Percentiles rank a stretch among this genome's conserved stretches.
Evolutionary conservation across 92 coral and sea anemone species (phyloP).

Genomic region (Zoanthus solanderi): DNA sequence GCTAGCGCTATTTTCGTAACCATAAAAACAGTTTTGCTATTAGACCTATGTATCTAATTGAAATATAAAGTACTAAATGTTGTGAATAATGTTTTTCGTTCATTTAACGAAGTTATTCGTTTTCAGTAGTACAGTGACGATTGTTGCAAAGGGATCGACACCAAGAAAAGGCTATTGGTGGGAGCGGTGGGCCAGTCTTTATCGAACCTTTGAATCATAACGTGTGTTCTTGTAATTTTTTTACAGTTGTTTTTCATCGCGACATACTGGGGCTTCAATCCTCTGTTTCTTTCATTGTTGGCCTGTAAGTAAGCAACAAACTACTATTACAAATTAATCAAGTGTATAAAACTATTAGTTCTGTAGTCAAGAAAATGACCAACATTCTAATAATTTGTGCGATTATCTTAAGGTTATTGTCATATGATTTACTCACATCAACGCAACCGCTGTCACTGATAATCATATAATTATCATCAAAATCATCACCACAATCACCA

Average conservation of each 20-base stretch:
- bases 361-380: not conserved
- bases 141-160: not conserved
- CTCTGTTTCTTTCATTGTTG: slow-evolving; percentile 77
- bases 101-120: not conserved
- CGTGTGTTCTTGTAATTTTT: not conserved
- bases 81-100: not conserved
- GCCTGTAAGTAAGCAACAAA: slow-evolving; percentile 77
- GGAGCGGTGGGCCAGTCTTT: not conserved
- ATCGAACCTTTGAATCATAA: not conserved
- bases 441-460: too few relatives aligned
- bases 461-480: not conserved
- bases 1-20: not conserved
- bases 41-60: not conserved
- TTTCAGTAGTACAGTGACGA: not conserved
- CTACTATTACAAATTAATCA: not conserved
- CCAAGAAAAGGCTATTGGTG: not conserved
- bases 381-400: not conserved
- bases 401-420: too few relatives aligned
- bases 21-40: not conserved
- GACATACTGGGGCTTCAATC: slow-evolving; percentile 77
- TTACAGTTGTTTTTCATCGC: slow-evolving; percentile 77
- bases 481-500: not conserved
- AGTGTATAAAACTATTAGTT: not conserved
- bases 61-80: not conserved
- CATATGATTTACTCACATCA: too few relatives aligned